These are phyloP conservation scores for Grammomys surdaster DNA, from an alignment of 2,113 vertebrate genomes.

Conservation along the genomic window DNA sequence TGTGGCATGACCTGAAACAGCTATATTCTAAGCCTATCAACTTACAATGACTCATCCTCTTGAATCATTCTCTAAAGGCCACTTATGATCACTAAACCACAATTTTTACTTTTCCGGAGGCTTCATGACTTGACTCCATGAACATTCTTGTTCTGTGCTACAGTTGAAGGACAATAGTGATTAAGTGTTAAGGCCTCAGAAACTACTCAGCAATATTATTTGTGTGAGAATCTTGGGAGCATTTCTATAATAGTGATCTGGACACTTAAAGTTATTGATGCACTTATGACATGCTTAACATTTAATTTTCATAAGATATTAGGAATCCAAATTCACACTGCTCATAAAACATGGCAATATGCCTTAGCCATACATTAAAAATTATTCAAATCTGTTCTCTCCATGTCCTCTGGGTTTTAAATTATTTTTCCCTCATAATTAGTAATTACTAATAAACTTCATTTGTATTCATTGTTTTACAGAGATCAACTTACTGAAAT, in stretches of 20 bases:
- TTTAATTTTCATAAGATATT: slow-evolving; percentile 80
- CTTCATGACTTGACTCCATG: neutral
- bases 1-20: neutral
- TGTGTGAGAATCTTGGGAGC: neutral
- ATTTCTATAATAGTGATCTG: slow-evolving; percentile 47
- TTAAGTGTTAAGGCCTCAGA: neutral
- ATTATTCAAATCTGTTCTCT: slow-evolving; percentile 79
- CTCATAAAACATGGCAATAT: slow-evolving; percentile 75
- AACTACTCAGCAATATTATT: neutral
- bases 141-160: neutral
- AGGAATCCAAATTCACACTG: slow-evolving; percentile 72
- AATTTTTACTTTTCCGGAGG: neutral
- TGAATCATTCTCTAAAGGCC: neutral
- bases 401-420: slow-evolving; percentile 72
- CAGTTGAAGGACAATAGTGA: neutral
- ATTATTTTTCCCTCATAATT: slow-evolving; percentile 87
- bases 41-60: neutral
- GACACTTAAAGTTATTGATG: slow-evolving; percentile 35
- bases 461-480: slow-evolving; percentile 85
- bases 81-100: neutral
- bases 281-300: slow-evolving; percentile 59
- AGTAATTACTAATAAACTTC: slow-evolving; percentile 87
- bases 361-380: slow-evolving; percentile 71
- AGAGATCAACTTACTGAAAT: slow-evolving; percentile 87
- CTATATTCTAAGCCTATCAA: neutral